Evolutionary conservation across 2,888 invertebrate genomes (phyloP), one percentile per base, ranked within the genome.

Genomic region (Himalopsyche kuldschensis): DNA sequence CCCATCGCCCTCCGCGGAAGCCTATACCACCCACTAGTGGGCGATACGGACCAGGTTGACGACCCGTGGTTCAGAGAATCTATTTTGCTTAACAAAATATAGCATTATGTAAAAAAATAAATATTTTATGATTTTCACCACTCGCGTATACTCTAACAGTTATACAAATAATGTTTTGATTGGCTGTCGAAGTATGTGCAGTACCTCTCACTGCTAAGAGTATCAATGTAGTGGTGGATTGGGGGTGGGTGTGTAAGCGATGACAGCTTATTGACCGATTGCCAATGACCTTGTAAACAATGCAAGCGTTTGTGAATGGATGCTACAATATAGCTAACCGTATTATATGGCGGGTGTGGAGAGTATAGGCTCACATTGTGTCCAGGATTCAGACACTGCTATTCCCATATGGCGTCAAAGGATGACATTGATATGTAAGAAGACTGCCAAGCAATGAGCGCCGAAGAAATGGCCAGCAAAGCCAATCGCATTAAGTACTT

Each of bases 211-310:
- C n/a, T 55, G 20, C 55, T 55, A 55, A 55, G 20, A 8, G 55
- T 55, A 55, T 55, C 55, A 20, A 24, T 20, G 55, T 55, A 24
- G n/a, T 55, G 8, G 55, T 15, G 55, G 6, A 20, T 55, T 10
- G 55, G 55, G 55, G 55, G 20, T 55, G 55, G 20, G 55, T 55
- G 55, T 55, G 55, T 55, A 75, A 75, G 77, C 35, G 63, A 46
- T 75, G 84, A 81, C 78, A 78, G 84, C 75, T 81, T 84, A 84
- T 78, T 84, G 84, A 84, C 78, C 81, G 81, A 84, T 81, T 30
- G 75, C 20, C 41, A 32, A 75, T 77, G 84, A 84, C 84, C 84
- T 84, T 84, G 84, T 32, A 30, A 83, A 79, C 82, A 75, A 30
- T 55, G 55, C 55, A 55, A 55, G 55, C 55, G 55, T 55, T 20